phyloP scores from a whole-genome alignment of 2,113 vertebrate genomes.

The Grantiella picta region DNA sequence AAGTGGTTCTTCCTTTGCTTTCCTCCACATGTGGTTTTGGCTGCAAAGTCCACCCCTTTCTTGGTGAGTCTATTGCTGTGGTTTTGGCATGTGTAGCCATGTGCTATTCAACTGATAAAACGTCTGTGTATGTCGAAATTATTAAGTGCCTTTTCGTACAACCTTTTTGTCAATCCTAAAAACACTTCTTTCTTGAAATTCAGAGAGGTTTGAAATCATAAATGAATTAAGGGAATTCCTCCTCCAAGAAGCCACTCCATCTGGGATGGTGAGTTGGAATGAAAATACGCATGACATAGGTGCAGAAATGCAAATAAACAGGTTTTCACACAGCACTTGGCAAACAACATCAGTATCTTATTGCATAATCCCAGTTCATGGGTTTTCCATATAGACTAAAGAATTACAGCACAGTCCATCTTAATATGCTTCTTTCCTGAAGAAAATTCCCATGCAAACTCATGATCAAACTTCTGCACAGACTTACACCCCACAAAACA shows the following conservation, averaged over 20 bases:
- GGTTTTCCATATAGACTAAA: not conserved
- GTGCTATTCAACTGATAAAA: not conserved
- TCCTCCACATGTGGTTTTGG: not conserved
- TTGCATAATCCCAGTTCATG: not conserved
- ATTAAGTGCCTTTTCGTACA: not conserved
- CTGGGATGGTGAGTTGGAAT: not conserved
- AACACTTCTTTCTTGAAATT: not conserved
- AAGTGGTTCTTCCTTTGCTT: not conserved
- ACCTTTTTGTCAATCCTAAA: not conserved
- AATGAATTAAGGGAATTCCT: not conserved
- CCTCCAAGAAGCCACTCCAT: not conserved
- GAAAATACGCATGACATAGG: not conserved
- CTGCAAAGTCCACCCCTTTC: not conserved
- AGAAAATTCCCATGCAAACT: not conserved
- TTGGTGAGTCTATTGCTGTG: too few relatives aligned
- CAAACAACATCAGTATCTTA: not conserved
- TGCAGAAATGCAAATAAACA: not conserved
- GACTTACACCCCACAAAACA: not conserved
- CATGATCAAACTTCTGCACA: not conserved
- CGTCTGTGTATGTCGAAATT: not conserved
- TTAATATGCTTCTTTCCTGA: not conserved
- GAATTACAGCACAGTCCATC: not conserved
- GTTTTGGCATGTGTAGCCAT: not conserved
- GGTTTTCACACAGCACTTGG: not conserved
- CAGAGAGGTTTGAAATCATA: not conserved